Evolutionary conservation across 2,888 invertebrate genomes (phyloP).

Genomic region (Anthrax anthrax): DNA sequence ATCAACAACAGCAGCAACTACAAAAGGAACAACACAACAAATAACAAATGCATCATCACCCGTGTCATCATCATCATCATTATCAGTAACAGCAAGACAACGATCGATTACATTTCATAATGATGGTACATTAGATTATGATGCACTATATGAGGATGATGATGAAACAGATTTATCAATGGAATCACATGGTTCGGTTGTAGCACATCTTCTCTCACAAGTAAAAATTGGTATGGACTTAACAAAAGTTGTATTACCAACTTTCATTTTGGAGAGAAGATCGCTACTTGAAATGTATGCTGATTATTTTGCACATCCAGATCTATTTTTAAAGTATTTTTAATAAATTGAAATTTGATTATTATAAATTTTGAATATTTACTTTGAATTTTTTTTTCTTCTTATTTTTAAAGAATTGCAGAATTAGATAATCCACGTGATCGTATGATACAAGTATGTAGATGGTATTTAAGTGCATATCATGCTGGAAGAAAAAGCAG

Average conservation of each 20-base stretch:
- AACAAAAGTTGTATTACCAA: conserved; percentile 92
- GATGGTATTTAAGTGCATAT: conserved; percentile 97
- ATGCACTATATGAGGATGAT: conserved; percentile 82
- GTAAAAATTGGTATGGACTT: conserved; percentile 99
- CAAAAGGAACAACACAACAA: not conserved
- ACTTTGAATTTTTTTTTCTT: not conserved
- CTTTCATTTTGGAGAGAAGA: conserved; percentile 93
- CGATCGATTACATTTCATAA: conserved; percentile 36
- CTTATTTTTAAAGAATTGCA: conserved; percentile 53
- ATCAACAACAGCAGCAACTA: not conserved
- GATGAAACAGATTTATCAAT: conserved; percentile 80
- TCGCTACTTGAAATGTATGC: conserved; percentile 99
- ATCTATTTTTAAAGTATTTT: conserved; percentile 74
- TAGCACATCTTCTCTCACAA: conserved; percentile 91
- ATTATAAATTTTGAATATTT: no score
- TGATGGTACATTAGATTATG: conserved; percentile 66
- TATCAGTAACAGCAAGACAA: conserved; percentile 8
- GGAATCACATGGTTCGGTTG: conserved; percentile 94
- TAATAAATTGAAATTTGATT: no score
- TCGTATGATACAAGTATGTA: conserved; percentile 84
- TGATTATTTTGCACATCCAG: conserved; percentile 98
- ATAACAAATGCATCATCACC: not conserved
- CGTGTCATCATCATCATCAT: not conserved
- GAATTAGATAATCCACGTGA: conserved; percentile 75
- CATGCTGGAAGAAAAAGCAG: conserved; percentile 95